phyloP scores from a whole-genome alignment of 2,113 vertebrate genomes.

The Ceyx melanurus region DNA sequence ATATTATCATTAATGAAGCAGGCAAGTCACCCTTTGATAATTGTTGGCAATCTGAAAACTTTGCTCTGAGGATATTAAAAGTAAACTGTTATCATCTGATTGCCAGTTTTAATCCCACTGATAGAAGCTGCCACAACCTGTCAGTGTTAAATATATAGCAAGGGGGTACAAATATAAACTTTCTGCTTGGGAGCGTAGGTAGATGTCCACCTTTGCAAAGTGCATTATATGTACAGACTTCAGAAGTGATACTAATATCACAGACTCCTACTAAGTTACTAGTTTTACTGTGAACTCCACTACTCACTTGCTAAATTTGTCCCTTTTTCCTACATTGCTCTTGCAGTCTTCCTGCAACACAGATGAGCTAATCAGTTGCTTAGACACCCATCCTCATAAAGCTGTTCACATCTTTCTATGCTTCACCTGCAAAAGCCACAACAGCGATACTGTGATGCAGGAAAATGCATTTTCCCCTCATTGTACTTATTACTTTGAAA shows the following conservation, averaged over 20 bases:
- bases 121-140: constrained; percentile 55
- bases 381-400: constrained; percentile 60
- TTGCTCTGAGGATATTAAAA: constrained; percentile 66
- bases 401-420: constrained; percentile 49
- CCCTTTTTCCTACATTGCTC: constrained; percentile 44
- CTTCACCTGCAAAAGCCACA: constrained; percentile 65
- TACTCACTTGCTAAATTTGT: constrained; percentile 50
- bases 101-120: constrained; percentile 58
- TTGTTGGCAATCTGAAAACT: constrained; percentile 64
- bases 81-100: constrained; percentile 40
- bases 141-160: constrained; percentile 34
- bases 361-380: constrained; percentile 73
- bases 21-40: constrained; percentile 55
- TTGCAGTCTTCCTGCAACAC: constrained; percentile 41
- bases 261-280: constrained; percentile 43
- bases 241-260: constrained; percentile 55
- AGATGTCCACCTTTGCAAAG: constrained; percentile 47
- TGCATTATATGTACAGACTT: constrained; percentile 33
- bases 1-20: constrained; percentile 49
- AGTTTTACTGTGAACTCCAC: constrained; percentile 30
- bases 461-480: constrained; percentile 54
- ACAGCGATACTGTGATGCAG: not conserved
- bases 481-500: constrained; percentile 62
- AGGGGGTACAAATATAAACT: constrained; percentile 5
- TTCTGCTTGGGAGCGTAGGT: constrained; percentile 26